Evolutionary conservation across 2,113 vertebrate species (phyloP), one percentile per base, ranked within the genome.

Genomic region (Scalopus aquaticus): DNA sequence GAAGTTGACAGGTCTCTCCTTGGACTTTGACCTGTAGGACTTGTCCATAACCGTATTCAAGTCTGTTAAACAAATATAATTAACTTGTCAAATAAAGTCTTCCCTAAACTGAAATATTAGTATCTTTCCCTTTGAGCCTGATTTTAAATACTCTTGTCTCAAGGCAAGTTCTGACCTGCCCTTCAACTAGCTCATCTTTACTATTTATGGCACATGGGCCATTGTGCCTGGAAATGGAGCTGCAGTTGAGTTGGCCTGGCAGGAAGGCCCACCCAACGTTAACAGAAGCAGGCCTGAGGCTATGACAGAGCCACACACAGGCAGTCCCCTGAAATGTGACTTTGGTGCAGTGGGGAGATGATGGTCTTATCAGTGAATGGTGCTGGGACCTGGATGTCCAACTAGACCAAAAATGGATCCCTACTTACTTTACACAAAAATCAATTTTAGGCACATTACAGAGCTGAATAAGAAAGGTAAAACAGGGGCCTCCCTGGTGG

Each of bases 61-160:
- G 22, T 26, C 83, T 64, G 13, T 51, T 37, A 49, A 37, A 82
- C 44, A 89, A 94, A 84, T 32, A 60, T 3, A 93, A 94, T 49
- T 60, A 86, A 54, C 49, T 58, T 84, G 10, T 83, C 85, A 92
- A 67, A 35, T 42, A 35, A 39, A 94, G 30, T 87, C 26, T 82
- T 42, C 51, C 72, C 88, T 67, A 56, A 76, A 95, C 93, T 32
- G 35, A 91, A 87, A 79, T 67, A 58, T 78, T 9, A 91, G 7
- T 83, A 37, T 44, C 54, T 95, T 94, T 83, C 32, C 32, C 58
- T 91, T 70, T 69, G 58, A 70, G 19, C 37, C 35, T 74, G 79
- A 95, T 77, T 90, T 65, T 56, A 95, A 82, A 49, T 13, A 79
- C 22, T 89, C 26, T 35, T 44, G 44, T 44, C 22, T 94, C 58